Conservation (phyloP, 2,113 vertebrate genomes). For the Arvicanthis niloticus region DNA sequence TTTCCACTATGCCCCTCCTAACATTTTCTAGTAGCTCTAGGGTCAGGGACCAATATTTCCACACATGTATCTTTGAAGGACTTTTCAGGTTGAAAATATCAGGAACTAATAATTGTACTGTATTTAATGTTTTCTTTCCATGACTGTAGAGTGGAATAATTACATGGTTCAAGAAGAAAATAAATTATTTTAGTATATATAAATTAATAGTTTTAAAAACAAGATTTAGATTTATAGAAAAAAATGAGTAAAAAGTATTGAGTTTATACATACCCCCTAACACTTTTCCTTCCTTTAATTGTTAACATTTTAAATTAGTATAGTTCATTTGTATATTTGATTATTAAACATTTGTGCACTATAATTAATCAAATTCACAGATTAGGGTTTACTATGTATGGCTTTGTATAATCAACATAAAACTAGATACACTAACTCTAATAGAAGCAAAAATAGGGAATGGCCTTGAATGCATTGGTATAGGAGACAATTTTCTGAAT, state of each 20-base stretch:
- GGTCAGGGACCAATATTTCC: not conserved
- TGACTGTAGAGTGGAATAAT: not conserved
- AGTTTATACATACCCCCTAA: not conserved
- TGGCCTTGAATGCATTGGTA: no score
- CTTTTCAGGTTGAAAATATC: not conserved
- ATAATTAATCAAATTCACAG: not conserved
- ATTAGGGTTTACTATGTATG: not conserved
- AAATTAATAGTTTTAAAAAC: not conserved
- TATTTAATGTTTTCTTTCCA: not conserved
- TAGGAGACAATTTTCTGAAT: no score
- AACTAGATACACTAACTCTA: no score
- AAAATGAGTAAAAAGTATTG: not conserved
- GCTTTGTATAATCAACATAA: not conserved
- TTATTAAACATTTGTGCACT: not conserved
- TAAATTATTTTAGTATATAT: not conserved
- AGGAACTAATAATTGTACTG: not conserved
- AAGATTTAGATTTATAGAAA: not conserved
- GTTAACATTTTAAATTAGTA: not conserved
- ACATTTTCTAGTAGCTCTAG: not conserved
- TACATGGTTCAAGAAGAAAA: not conserved
- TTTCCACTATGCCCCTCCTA: not conserved
- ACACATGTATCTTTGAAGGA: not conserved
- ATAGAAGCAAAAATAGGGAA: no score
- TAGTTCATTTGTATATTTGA: not conserved
- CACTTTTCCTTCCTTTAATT: not conserved